Evolutionary conservation across 1,140 invertebrate species (phyloP).

Genomic region (Ips typographus): DNA sequence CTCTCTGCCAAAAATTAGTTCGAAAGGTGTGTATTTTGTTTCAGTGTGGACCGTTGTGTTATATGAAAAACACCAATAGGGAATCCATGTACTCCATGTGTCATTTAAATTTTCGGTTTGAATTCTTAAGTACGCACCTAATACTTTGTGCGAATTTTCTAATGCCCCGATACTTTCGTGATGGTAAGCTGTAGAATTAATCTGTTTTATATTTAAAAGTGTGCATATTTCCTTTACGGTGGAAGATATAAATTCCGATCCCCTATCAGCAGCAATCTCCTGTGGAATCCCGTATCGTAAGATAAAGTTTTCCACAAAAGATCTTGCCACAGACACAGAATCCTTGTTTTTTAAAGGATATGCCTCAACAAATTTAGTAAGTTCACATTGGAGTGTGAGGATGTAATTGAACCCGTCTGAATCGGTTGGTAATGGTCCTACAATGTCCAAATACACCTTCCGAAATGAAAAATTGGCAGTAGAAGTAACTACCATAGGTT

Average conservation of each 20-base stretch:
- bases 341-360: conserved; percentile 48
- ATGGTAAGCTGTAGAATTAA: conserved; percentile 39
- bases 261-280: conserved; percentile 44
- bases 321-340: conserved; percentile 44
- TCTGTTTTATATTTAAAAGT: conserved; percentile 44
- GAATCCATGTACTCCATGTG: conserved; percentile 48
- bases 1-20: conserved; percentile 42
- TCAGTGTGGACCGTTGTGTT: conserved; percentile 45
- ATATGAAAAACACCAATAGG: conserved; percentile 50
- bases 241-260: conserved; percentile 43
- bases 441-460: conserved; percentile 25
- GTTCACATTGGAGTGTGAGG: conserved; percentile 49
- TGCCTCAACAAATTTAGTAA: conserved; percentile 50
- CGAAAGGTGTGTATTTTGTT: conserved; percentile 43
- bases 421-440: conserved; percentile 19
- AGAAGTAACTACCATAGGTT: conserved; percentile 43
- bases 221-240: conserved; percentile 44
- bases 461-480: conserved; percentile 36
- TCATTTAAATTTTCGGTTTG: conserved; percentile 38
- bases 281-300: conserved; percentile 40
- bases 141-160: conserved; percentile 48
- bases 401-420: conserved; percentile 36
- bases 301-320: conserved; percentile 41
- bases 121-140: conserved; percentile 50
- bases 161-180: conserved; percentile 48